Percentiles rank a stretch among this genome's conserved stretches.
Conservation (phyloP, 2,113 vertebrate species). For the Takifugu bimaculatus region DNA sequence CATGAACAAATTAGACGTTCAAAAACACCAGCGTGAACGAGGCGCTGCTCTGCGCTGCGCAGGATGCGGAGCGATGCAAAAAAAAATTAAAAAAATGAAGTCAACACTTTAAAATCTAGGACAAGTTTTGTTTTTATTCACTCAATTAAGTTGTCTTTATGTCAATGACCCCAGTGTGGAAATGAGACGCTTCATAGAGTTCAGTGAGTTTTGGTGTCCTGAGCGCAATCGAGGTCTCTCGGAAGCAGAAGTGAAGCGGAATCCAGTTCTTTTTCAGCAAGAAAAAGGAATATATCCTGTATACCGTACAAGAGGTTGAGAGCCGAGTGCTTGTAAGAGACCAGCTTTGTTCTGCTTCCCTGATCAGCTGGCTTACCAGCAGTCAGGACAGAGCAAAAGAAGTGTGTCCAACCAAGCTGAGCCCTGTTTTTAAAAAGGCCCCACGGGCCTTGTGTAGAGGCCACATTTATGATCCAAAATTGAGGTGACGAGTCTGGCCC, state of each 20-base stretch:
- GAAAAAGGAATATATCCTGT: slow-evolving; percentile 20
- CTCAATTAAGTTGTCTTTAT: not conserved
- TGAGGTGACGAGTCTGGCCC: slow-evolving; percentile 47
- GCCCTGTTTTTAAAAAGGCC: slow-evolving; percentile 59
- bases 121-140: no score
- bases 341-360: slow-evolving; percentile 59
- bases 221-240: not conserved
- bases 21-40: slow-evolving; percentile 51
- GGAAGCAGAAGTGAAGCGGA: slow-evolving; percentile 16
- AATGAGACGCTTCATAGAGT: not conserved
- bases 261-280: not conserved
- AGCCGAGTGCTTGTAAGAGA: slow-evolving; percentile 43
- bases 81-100: no score
- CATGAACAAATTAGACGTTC: slow-evolving; percentile 66
- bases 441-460: slow-evolving; percentile 54
- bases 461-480: slow-evolving; percentile 62
- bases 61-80: slow-evolving; percentile 6
- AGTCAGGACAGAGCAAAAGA: slow-evolving; percentile 43
- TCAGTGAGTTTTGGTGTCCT: no score
- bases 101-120: no score
- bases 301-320: slow-evolving; percentile 45
- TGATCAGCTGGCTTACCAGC: slow-evolving; percentile 56
- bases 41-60: slow-evolving; percentile 19
- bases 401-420: slow-evolving; percentile 67
- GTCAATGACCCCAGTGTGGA: slow-evolving; percentile 12